A percentile compares a stretch with the other conserved stretches of the same genome.
Evolutionary conservation across 2,888 invertebrate genomes (phyloP).

Genomic region (Acleris literana): DNA sequence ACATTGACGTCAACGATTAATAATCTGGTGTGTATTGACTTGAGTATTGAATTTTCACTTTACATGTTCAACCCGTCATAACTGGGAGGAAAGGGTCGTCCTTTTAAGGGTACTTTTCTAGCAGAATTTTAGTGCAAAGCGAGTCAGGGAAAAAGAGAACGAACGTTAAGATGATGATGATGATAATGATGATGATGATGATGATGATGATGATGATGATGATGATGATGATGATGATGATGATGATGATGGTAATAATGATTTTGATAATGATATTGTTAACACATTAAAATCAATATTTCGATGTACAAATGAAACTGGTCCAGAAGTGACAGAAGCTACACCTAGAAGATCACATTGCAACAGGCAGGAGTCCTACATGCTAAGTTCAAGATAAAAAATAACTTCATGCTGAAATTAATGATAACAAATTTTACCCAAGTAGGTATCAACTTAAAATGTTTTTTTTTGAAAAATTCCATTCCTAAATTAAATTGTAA

Average conservation of each 20-base stretch:
- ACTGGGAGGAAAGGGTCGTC: no score
- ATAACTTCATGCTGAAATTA: background rate
- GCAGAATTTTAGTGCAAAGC: no score
- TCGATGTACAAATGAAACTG: slow-evolving; percentile 44
- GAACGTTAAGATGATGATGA: background rate
- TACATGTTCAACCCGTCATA: no score
- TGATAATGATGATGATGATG: background rate
- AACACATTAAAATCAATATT: slow-evolving; percentile 2
- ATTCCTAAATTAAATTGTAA: background rate
- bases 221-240: background rate
- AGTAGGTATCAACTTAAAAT: no score
- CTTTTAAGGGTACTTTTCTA: no score
- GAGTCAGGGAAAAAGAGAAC: no score
- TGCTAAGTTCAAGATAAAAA: slow-evolving; percentile 11
- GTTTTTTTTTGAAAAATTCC: background rate
- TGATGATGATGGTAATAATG: background rate
- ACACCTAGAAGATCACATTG: slow-evolving; percentile 78
- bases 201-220: background rate
- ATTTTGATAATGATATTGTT: background rate
- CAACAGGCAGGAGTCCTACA: slow-evolving; percentile 64
- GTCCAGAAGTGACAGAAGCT: slow-evolving; percentile 53
- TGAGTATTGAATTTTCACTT: no score
- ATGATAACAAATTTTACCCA: no score
- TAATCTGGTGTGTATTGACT: no score
- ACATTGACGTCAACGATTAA: no score